These are phyloP conservation scores for Arvicanthis niloticus DNA, from an alignment of 2,113 vertebrate species.

Conservation along the genomic window DNA sequence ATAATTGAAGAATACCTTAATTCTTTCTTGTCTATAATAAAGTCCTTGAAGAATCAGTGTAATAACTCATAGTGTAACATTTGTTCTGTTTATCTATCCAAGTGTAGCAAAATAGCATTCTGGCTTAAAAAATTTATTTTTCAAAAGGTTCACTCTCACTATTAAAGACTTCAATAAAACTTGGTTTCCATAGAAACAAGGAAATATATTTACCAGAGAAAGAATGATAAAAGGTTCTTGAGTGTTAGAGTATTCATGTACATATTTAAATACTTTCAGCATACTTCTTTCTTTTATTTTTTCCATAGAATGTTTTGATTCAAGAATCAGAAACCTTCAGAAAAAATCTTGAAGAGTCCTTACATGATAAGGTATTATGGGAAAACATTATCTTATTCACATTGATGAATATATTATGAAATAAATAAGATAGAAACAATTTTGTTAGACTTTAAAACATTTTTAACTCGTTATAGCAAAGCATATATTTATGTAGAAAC, in stretches of 20 bases:
- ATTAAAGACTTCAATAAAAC: slow-evolving; percentile 33
- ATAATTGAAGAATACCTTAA: slow-evolving; percentile 5
- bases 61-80: neutral
- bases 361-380: slow-evolving; percentile 95
- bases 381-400: neutral
- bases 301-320: slow-evolving; percentile 95
- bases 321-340: slow-evolving; percentile 98
- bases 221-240: neutral
- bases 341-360: slow-evolving; percentile 98
- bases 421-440: neutral
- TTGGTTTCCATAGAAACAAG: slow-evolving; percentile 50
- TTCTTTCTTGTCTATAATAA: slow-evolving; percentile 16
- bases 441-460: neutral
- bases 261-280: neutral
- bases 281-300: slow-evolving; percentile 5
- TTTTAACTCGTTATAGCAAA: neutral
- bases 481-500: neutral
- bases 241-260: neutral
- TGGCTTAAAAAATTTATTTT: slow-evolving; percentile 22
- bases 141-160: neutral
- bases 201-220: neutral
- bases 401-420: slow-evolving; percentile 36
- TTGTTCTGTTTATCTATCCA: neutral
- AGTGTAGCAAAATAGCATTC: neutral
- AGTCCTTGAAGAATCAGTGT: neutral